These are phyloP conservation scores for Zeuzera pyrina DNA, from an alignment of 2,888 invertebrate genomes.

Conservation along the genomic window DNA sequence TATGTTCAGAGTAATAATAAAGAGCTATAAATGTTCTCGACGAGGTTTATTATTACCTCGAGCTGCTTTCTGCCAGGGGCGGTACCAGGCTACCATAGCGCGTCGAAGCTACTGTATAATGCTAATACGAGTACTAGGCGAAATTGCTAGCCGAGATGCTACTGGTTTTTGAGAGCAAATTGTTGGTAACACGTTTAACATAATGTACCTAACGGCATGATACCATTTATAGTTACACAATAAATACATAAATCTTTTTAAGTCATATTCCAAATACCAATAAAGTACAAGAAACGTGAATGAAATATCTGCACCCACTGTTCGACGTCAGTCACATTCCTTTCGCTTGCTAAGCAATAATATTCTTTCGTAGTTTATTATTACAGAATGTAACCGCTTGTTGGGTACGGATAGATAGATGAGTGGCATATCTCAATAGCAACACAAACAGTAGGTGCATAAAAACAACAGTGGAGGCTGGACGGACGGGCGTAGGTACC, in stretches of 20 bases:
- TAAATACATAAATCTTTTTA: slow-evolving; percentile 9
- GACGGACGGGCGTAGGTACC: slow-evolving; percentile 44
- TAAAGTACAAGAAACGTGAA: slow-evolving; percentile 48
- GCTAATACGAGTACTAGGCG: slow-evolving; percentile 6
- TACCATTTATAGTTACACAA: slow-evolving; percentile 1
- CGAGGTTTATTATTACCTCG: slow-evolving; percentile 8
- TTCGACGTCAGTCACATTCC: slow-evolving; percentile 30
- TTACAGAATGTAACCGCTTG: slow-evolving; percentile 15
- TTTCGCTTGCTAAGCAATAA: neutral
- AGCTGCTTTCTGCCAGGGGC: slow-evolving; percentile 27
- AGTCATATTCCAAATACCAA: slow-evolving; percentile 50
- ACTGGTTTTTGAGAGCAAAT: neutral
- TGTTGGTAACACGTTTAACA: neutral
- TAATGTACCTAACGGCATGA: slow-evolving; percentile 10
- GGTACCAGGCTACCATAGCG: slow-evolving; percentile 28
- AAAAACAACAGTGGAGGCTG: slow-evolving; percentile 50
- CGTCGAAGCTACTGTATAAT: slow-evolving; percentile 32
- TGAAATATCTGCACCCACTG: slow-evolving; percentile 50
- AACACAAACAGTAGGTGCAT: slow-evolving; percentile 51
- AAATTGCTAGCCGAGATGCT: neutral
- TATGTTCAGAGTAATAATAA: slow-evolving; percentile 5
- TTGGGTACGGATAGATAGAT: slow-evolving; percentile 18
- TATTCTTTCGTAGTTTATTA: neutral
- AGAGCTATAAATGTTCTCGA: slow-evolving; percentile 9
- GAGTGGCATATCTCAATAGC: slow-evolving; percentile 45